Base-by-base conservation (phyloP, 2,888 invertebrate genomes). In the Lypha dubia region DNA sequence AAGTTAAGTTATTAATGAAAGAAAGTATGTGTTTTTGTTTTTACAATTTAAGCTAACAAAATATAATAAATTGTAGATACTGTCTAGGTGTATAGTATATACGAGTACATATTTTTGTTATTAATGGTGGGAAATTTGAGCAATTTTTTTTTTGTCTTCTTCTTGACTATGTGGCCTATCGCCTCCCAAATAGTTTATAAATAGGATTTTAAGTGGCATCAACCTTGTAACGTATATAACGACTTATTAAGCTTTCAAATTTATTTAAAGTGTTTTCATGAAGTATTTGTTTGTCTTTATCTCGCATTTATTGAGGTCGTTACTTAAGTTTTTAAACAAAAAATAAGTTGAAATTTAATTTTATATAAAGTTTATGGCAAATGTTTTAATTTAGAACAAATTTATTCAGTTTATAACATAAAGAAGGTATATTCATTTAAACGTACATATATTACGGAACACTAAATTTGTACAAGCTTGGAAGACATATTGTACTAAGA, bases 41-140 rank as follows among this genome's bases (percentile, higher is more conserved):
- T 70, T 46, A 67, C 83, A 84, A 70, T 75, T 46, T 70, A 63
- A 75, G 51, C 53, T 71, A 76, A 79, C 70, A 71, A 75, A 75
- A 73, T 41, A 65, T 49, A 65, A 79, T 67, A 76, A 65, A 83
- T 75, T 53, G 41, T 67, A 60, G 65, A 73, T 32, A 58, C 41
- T 67, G 38, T 65, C 13, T 60, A 15, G 20, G n/a, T 68, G 22
- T 60, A 11, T 53, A 28, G 65, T 65, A 63, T 58, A n/a, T n/a
- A n/a, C n/a, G n/a, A n/a, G n/a, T n/a, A n/a, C n/a, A n/a, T n/a
- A 53, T 58, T 38, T 9, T 24, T 22, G 15, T 71, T 28, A 60
- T 71, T 79, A 62, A 81, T 75, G 68, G 79, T 84, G 83, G 71
- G 83, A 75, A 84, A 84, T 75, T 67, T 84, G 58, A 79, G 63